Evolutionary conservation across 2,888 invertebrate species (phyloP).

Genomic region (Sylvicola cinctus): DNA sequence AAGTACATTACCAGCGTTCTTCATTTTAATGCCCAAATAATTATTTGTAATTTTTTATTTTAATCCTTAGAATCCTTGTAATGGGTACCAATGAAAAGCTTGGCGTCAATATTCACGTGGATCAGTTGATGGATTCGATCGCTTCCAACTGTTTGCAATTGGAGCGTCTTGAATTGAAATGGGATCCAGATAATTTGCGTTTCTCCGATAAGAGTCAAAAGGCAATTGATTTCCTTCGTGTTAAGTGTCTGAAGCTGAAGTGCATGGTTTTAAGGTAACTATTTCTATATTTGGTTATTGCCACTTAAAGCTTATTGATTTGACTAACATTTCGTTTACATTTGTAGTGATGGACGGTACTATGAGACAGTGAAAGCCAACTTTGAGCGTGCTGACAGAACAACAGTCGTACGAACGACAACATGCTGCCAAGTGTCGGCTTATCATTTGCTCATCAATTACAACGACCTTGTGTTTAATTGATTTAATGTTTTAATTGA

Average conservation of each 20-base stretch:
- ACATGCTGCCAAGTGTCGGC: slow-evolving; percentile 91
- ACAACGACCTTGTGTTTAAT: slow-evolving; percentile 91
- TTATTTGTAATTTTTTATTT: slow-evolving; percentile 3
- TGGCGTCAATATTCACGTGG: slow-evolving; percentile 91
- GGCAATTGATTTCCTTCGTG: slow-evolving; percentile 90
- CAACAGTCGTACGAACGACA: slow-evolving; percentile 88
- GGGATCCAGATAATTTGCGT: slow-evolving; percentile 96
- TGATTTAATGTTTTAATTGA: too few species aligned
- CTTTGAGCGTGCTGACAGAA: slow-evolving; percentile 93
- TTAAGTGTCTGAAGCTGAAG: slow-evolving; percentile 80
- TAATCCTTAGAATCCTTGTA: slow-evolving; percentile 59
- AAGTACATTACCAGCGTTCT: slow-evolving; percentile 34
- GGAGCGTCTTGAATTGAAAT: slow-evolving; percentile 80
- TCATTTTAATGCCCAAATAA: background rate
- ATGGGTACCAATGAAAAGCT: slow-evolving; percentile 96
- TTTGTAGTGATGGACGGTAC: slow-evolving; percentile 85
- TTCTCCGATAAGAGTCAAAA: slow-evolving; percentile 99
- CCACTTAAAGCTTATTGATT: background rate
- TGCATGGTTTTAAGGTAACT: slow-evolving; percentile 77
- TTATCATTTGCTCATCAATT: slow-evolving; percentile 79
- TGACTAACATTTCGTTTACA: slow-evolving; percentile 1
- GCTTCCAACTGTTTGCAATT: slow-evolving; percentile 77
- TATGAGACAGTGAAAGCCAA: slow-evolving; percentile 99
- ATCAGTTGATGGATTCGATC: slow-evolving; percentile 94
- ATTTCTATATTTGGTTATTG: background rate